A percentile compares a stretch with the other conserved stretches of the same genome.
Conservation (phyloP, 2,113 vertebrate genomes). For the Archilochus colubris region DNA sequence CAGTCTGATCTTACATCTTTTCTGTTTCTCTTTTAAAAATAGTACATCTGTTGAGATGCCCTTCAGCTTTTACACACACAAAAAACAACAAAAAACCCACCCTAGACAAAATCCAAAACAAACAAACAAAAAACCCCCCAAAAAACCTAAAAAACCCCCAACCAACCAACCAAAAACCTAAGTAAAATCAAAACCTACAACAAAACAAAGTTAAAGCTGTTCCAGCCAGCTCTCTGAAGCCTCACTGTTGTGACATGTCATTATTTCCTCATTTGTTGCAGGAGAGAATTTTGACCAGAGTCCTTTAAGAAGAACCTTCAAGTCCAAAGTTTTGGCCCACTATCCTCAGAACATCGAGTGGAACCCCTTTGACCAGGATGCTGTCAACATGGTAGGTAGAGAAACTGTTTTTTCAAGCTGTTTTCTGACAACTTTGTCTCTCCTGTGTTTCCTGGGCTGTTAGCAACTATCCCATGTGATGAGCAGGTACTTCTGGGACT, state of each 20-base stretch:
- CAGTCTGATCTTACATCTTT: neutral
- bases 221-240: neutral
- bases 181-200: neutral
- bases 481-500: neutral
- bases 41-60: neutral
- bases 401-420: neutral
- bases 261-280: conserved; percentile 68
- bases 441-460: fast-evolving
- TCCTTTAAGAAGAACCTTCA: conserved; percentile 93
- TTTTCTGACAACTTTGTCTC: neutral
- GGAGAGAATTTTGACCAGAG: conserved; percentile 97
- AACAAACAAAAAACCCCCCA: no score
- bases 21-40: neutral
- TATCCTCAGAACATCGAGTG: conserved; percentile 94
- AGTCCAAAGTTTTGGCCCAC: conserved; percentile 94
- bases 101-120: no score
- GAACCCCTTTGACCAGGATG: conserved; percentile 95
- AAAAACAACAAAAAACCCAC: no score
- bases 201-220: neutral
- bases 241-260: neutral
- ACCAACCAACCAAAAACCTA: no score
- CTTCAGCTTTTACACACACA: neutral
- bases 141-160: no score
- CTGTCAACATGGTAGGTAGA: conserved; percentile 94
- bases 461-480: neutral